A percentile compares a stretch with the other conserved stretches of the same genome.
These are phyloP conservation scores for Batillaria attramentaria DNA, from an alignment of 1,140 invertebrate species.

Conservation along the genomic window DNA sequence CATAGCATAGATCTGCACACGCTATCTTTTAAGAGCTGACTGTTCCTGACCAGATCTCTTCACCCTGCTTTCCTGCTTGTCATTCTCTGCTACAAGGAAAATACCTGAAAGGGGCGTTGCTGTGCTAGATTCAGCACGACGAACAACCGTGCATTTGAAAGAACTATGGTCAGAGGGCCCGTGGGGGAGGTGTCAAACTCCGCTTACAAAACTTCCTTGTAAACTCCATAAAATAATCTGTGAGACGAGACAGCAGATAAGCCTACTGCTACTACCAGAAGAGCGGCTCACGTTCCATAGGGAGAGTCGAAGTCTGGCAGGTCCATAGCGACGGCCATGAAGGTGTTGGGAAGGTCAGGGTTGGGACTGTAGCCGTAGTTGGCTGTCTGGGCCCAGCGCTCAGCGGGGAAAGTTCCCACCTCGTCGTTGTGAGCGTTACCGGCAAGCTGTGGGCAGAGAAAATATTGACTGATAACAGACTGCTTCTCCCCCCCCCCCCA, in stretches of 20 bases:
- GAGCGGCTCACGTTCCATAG: conserved; percentile 33
- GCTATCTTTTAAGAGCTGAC: too few species aligned
- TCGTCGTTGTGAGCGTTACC: not conserved
- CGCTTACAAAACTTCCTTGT: conserved; percentile 5
- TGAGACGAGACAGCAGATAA: not conserved
- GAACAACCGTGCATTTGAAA: too few species aligned
- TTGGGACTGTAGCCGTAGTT: conserved; percentile 51
- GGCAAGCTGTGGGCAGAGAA: conserved; percentile 20
- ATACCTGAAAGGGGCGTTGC: too few species aligned
- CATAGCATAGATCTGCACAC: too few species aligned
- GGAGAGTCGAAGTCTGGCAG: conserved; percentile 35
- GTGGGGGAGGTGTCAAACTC: not conserved
- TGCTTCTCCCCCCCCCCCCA: too few species aligned
- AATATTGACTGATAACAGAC: not conserved
- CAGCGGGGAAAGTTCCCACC: conserved; percentile 33
- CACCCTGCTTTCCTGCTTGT: too few species aligned
- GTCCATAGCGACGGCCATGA: conserved; percentile 28
- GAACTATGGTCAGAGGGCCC: not conserved
- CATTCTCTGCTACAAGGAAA: too few species aligned
- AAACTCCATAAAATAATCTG: not conserved
- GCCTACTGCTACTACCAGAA: not conserved
- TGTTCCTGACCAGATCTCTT: too few species aligned
- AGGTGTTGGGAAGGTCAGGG: conserved; percentile 33
- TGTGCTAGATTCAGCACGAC: too few species aligned
- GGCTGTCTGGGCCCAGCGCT: conserved; percentile 56